phyloP scores from a whole-genome alignment of 2,888 invertebrate genomes.

The Clusia tigrina region DNA sequence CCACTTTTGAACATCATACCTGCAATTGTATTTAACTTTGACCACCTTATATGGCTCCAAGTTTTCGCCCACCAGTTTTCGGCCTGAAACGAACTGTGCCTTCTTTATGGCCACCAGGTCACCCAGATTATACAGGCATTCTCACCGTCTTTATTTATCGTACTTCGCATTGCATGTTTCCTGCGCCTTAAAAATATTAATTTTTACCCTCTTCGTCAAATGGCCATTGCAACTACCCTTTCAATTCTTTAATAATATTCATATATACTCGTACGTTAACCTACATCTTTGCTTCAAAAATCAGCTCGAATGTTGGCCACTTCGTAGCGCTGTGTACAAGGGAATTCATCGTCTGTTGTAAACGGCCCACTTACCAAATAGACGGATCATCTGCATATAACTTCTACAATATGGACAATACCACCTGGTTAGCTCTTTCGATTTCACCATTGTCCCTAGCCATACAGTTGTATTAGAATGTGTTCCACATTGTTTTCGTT shows the following conservation, averaged over 20 bases:
- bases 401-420: slow-evolving; percentile 26
- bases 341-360: slow-evolving; percentile 22
- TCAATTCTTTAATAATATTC: neutral
- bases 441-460: slow-evolving; percentile 28
- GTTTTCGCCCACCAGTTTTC: neutral
- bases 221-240: neutral
- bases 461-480: slow-evolving; percentile 20
- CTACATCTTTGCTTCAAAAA: slow-evolving; percentile 24
- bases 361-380: slow-evolving; percentile 13
- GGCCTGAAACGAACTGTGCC: neutral
- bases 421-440: slow-evolving; percentile 24
- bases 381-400: slow-evolving; percentile 27
- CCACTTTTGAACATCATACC: neutral
- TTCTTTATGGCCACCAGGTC: slow-evolving; percentile 5
- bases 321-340: slow-evolving; percentile 18
- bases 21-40: neutral
- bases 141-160: neutral
- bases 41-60: slow-evolving; percentile 1
- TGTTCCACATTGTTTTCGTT: slow-evolving; percentile 18
- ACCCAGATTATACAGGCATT: neutral
- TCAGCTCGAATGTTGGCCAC: slow-evolving; percentile 21
- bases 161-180: neutral
- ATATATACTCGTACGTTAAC: too few relatives aligned
- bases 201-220: slow-evolving; percentile 1
- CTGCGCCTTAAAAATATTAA: neutral